Evolutionary conservation across 2,888 invertebrate species (phyloP), one percentile per base, ranked within the genome.

Genomic region (Phasia obesa): DNA sequence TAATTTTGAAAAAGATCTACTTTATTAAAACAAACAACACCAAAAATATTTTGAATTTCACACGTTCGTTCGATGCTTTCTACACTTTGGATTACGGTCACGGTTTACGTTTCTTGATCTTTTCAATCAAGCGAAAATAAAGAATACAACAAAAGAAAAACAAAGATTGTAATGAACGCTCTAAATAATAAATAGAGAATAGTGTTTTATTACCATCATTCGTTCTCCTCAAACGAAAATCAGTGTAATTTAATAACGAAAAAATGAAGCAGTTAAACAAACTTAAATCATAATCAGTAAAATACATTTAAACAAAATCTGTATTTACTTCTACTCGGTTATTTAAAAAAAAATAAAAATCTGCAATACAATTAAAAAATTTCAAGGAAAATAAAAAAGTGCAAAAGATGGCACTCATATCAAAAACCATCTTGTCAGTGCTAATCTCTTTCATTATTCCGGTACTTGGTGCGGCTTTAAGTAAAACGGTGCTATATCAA

Each of bases 401-500:
- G 84, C 78, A 78, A 81, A 86, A 86, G 85, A 87, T 87, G 86
- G 85, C 87, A 79, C 85, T 88, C 74, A 85, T 87, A 74, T 86
- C 88, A 79, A 87, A 87, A 79, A 87, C 86, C 76, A 87, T 87
- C 59, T 88, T 90, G 73, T 90, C 90, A 85, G 90, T 90, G 77
- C 86, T 90, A 85, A 90, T 90, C 53, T 88, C 87, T 83, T 90
- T 90, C 82, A 89, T 87, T 70, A 91, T 91, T 78, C 91, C 91
- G 81, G 88, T 91, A 57, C 87, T 91, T 73, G 90, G 91, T 74
- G 91, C 91, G 57, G 91, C 91, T 19, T 87, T 91, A 69, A 91
- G 90, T 84, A 91, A 91, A 84, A 91, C 91, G 67, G 91, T 91
- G 35, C 81, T 91, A 87, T 96, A 96, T 91, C 96, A 96, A 91